Percentiles rank a stretch among this genome's conserved stretches.
phyloP scores from a whole-genome alignment of 1,140 invertebrate species.

The Ptiloglossa arizonensis region DNA sequence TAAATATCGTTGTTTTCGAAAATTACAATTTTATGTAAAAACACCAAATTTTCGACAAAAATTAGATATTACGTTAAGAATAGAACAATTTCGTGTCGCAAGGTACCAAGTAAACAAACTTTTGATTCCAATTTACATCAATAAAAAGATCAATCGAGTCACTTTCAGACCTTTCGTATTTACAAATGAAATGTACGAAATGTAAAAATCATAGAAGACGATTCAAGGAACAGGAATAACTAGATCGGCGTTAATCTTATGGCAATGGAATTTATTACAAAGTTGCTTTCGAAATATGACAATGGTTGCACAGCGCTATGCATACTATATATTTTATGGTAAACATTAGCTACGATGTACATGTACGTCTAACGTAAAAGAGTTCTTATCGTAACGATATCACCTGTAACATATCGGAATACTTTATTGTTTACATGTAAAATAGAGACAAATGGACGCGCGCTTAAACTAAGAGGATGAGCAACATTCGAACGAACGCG shows the following conservation, averaged over 20 bases:
- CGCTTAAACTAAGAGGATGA: slow-evolving; percentile 57
- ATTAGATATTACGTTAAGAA: too few species aligned
- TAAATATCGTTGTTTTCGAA: too few species aligned
- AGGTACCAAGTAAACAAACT: too few species aligned
- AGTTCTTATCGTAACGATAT: slow-evolving; percentile 46
- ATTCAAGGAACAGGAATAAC: not conserved
- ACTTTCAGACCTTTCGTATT: too few species aligned
- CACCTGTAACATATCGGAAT: slow-evolving; percentile 47
- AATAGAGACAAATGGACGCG: slow-evolving; percentile 40
- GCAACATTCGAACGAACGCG: slow-evolving; percentile 50
- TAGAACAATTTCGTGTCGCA: too few species aligned
- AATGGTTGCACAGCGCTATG: slow-evolving; percentile 66
- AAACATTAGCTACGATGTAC: slow-evolving; percentile 75
- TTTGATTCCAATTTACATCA: too few species aligned
- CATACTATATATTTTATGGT: slow-evolving; percentile 65
- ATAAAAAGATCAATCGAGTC: too few species aligned
- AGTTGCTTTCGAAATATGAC: slow-evolving; percentile 70
- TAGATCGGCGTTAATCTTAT: slow-evolving; percentile 16
- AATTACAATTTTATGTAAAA: too few species aligned
- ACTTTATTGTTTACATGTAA: slow-evolving; percentile 29
- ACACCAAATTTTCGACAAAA: too few species aligned
- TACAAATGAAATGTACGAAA: too few species aligned
- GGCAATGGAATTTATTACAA: slow-evolving; percentile 76
- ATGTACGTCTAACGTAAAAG: slow-evolving; percentile 61
- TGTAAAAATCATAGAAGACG: not conserved